Evolutionary conservation across 2,113 vertebrate genomes (phyloP).

Genomic region (Stegostoma tigrinum): DNA sequence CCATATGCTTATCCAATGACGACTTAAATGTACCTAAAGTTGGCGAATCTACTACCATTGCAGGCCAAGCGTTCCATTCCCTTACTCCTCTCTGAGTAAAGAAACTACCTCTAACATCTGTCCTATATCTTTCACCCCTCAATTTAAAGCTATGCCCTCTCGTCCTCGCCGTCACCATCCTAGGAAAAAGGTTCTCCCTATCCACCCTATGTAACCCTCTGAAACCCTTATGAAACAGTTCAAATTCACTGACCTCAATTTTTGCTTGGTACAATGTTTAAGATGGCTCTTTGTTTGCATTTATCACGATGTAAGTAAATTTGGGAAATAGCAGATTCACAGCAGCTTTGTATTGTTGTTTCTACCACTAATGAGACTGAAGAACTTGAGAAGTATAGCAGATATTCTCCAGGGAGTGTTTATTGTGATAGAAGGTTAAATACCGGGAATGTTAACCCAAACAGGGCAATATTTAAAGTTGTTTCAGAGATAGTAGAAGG

Average conservation of each 20-base stretch:
- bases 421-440: neutral
- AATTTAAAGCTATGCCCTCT: too few species aligned
- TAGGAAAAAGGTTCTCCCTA: too few species aligned
- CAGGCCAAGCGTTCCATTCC: too few species aligned
- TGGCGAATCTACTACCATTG: too few species aligned
- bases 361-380: neutral
- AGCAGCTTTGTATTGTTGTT: neutral
- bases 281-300: neutral
- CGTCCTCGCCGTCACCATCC: too few species aligned
- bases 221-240: neutral
- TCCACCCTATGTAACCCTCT: too few species aligned
- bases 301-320: neutral
- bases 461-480: neutral
- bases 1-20: too few species aligned
- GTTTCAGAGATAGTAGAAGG: neutral
- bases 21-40: too few species aligned
- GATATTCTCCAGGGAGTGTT: neutral
- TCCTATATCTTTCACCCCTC: too few species aligned
- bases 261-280: neutral
- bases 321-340: neutral
- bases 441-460: neutral
- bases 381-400: neutral
- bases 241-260: neutral
- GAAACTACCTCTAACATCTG: too few species aligned
- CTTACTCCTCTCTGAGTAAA: too few species aligned